These are phyloP conservation scores for Brachyptera risi DNA, from an alignment of 2,888 invertebrate genomes.

Conservation along the genomic window DNA sequence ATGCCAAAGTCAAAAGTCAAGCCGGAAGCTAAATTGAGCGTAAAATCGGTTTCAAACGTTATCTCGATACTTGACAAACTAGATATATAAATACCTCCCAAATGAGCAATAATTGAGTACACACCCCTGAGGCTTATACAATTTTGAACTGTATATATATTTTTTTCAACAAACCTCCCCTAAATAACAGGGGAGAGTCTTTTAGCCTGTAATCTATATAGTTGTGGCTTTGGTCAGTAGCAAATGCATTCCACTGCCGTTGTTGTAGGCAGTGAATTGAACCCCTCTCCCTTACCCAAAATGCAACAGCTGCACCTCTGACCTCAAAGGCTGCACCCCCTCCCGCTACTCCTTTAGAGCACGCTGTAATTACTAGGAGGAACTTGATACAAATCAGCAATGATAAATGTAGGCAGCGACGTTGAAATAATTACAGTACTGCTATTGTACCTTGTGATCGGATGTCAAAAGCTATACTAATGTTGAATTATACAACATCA, in stretches of 20 bases:
- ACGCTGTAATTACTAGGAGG: no score
- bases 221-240: no score
- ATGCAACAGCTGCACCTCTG: background rate
- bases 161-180: background rate
- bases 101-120: slow-evolving; percentile 8
- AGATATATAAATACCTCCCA: background rate
- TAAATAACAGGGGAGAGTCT: background rate
- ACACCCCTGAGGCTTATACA: background rate
- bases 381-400: no score
- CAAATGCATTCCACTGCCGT: background rate
- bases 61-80: background rate
- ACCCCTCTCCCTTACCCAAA: background rate
- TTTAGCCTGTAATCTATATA: background rate
- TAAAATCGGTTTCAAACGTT: background rate
- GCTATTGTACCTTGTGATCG: no score
- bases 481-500: no score
- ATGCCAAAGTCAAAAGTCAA: no score
- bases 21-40: slow-evolving; percentile 1
- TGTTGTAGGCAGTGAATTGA: background rate
- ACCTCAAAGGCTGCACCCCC: no score
- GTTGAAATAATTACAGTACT: no score
- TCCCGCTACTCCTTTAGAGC: no score
- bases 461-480: no score
- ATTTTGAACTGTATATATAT: slow-evolving; percentile 2
- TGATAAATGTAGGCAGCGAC: no score